Evolutionary conservation across 35 echinoderm and acorn worm genomes (phyloP), one percentile per base, ranked within the genome.

Genomic region (Hemicentrotus pulcherrimus): DNA sequence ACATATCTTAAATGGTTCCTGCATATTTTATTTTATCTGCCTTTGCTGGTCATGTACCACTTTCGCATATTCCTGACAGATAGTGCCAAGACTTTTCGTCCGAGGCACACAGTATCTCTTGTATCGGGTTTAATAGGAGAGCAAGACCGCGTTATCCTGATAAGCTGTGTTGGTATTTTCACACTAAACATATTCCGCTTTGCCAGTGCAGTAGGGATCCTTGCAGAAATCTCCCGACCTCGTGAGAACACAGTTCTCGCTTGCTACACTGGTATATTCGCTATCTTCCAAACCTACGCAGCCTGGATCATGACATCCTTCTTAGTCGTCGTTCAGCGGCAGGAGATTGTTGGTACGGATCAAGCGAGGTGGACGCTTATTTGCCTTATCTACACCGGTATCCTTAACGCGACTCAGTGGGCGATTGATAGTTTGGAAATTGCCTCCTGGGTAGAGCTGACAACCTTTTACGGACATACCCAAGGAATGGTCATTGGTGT

Each of bases 381-480:
- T 18, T 47, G 32, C 32, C n/a, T 90, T 32, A 47, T 90, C 88
- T 90, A 90, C 32, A 90, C 88, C 31, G 88, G 88, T 14, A 90
- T 90, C 32, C 32, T 47, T 2, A 45, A 33, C 14, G 88, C 88
- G 2, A 47, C 46, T 9, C 88, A 90, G 31, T 90, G 88, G 88
- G 88, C n/a, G 18, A 47, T 47, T 33, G 88, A 90, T 4, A 90
- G 33, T 28, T 1, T 90, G 32, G 88, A 90, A 47, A 45, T 45
- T 5, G 32, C 32, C 8, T 5, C 31, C 6, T 90, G 88, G 88
- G 12, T 47, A 16, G 88, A 45, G 88, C 32, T 45, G 11, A 90
- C 32, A 5, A 18, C 6, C 12, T 90, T 90, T 30, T 90, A 45
- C 46, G 32, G 88, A 32, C 12, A 31, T 11, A 90, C 2, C 4